These are phyloP conservation scores for Geotrupes spiniger DNA, from an alignment of 2,888 invertebrate genomes.

Conservation along the genomic window DNA sequence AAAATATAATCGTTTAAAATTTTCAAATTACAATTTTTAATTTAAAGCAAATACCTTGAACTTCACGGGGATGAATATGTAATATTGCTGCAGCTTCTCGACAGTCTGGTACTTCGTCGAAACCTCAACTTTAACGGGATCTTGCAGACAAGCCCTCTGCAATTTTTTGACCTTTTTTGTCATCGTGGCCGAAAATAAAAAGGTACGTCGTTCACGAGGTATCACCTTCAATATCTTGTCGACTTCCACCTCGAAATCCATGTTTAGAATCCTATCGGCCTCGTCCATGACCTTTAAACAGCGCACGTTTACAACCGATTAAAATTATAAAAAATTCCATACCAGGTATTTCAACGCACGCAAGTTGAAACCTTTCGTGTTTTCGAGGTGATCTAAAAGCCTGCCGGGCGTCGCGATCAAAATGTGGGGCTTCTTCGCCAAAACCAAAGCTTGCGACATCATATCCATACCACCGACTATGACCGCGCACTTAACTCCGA, in stretches of 20 bases:
- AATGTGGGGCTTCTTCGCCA: conserved; percentile 96
- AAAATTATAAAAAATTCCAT: conserved; percentile 40
- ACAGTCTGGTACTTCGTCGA: conserved; percentile 98
- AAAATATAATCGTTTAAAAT: too few species aligned
- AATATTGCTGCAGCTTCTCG: conserved; percentile 91
- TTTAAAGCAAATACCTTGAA: conserved; percentile 70
- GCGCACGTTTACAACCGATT: too few species aligned
- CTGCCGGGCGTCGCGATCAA: conserved; percentile 96
- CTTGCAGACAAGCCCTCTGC: conserved; percentile 88
- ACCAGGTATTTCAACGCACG: conserved; percentile 85
- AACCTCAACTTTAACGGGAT: conserved; percentile 95
- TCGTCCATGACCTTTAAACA: conserved; percentile 89
- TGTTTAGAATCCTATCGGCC: conserved; percentile 96
- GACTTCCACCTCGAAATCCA: conserved; percentile 98
- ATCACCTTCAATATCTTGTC: conserved; percentile 92
- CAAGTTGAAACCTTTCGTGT: conserved; percentile 95
- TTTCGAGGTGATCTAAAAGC: conserved; percentile 93
- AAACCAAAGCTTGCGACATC: conserved; percentile 85
- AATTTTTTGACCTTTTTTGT: conserved; percentile 95
- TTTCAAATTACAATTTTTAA: too few species aligned
- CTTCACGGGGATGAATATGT: conserved; percentile 92
- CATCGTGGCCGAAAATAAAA: conserved; percentile 98
- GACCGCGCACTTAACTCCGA: conserved; percentile 94
- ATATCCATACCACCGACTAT: conserved; percentile 99
- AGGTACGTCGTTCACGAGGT: conserved; percentile 87